Percentiles rank a stretch among this genome's conserved stretches.
Conservation (phyloP, 2,888 invertebrate species). For the Xestia ashworthii region DNA sequence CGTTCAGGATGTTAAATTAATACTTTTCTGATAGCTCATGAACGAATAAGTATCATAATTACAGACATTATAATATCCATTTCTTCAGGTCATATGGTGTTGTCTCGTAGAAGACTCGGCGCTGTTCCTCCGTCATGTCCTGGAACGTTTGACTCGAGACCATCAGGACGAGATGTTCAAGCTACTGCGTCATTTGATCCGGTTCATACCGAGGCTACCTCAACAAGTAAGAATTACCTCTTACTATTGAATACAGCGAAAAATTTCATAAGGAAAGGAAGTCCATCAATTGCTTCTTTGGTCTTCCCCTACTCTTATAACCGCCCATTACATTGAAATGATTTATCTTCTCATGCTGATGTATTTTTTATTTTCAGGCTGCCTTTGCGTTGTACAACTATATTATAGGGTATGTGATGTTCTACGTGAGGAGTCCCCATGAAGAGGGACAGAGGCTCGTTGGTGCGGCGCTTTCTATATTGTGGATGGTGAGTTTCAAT, state of each 20-base stretch:
- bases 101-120: conserved; percentile 99
- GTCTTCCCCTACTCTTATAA: background rate
- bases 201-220: conserved; percentile 97
- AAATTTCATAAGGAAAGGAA: too few relatives aligned
- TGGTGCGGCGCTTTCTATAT: conserved; percentile 97
- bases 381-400: conserved; percentile 99
- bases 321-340: background rate
- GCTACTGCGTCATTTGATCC: conserved; percentile 96
- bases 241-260: background rate
- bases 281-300: background rate
- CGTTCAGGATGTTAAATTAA: too few relatives aligned
- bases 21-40: too few relatives aligned
- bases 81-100: conserved; percentile 96
- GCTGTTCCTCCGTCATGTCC: conserved; percentile 97
- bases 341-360: background rate
- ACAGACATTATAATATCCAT: background rate
- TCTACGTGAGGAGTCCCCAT: conserved; percentile 98
- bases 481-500: conserved; percentile 95
- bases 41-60: too few relatives aligned
- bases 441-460: conserved; percentile 98
- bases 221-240: conserved; percentile 91
- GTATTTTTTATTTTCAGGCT: conserved; percentile 86
- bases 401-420: conserved; percentile 99
- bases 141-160: conserved; percentile 98
- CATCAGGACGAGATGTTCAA: conserved; percentile 99